phyloP scores from a whole-genome alignment of 2,888 invertebrate species.

The Caenorhabditis sp. region DNA sequence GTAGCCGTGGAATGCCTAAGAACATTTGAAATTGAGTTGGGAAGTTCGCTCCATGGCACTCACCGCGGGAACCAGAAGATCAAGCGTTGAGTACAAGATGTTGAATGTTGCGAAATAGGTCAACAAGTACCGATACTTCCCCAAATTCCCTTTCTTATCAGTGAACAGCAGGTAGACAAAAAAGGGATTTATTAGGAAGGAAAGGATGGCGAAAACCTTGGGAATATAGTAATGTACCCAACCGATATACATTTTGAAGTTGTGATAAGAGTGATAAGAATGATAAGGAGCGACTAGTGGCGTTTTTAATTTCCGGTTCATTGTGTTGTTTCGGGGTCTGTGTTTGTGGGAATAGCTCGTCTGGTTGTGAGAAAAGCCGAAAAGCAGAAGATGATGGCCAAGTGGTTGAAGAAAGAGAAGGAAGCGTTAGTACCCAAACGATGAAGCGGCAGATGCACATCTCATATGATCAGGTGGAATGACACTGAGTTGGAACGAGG shows the following conservation, averaged over 20 bases:
- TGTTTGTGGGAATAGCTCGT: too few relatives aligned
- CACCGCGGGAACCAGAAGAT: background rate
- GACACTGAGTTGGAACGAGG: too few relatives aligned
- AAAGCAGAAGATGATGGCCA: background rate
- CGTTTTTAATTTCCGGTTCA: too few relatives aligned
- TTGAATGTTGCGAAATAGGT: background rate
- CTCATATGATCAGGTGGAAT: too few relatives aligned
- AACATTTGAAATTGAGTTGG: conserved; percentile 10
- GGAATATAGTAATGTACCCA: background rate
- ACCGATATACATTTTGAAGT: background rate
- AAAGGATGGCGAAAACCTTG: background rate
- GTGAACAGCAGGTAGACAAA: background rate
- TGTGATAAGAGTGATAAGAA: too few relatives aligned
- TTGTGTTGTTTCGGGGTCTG: too few relatives aligned
- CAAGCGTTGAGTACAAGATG: background rate
- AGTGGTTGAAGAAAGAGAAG: background rate
- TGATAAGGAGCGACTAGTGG: too few relatives aligned
- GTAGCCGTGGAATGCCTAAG: conserved; percentile 18
- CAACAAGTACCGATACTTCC: background rate
- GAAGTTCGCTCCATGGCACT: background rate
- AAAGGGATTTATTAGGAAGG: background rate
- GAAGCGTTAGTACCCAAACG: too few relatives aligned
- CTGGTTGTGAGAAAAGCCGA: background rate
- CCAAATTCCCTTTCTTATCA: background rate
- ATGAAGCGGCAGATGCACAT: too few relatives aligned